Conservation (phyloP, 2,888 invertebrate genomes). For the Neelides folsomi region DNA sequence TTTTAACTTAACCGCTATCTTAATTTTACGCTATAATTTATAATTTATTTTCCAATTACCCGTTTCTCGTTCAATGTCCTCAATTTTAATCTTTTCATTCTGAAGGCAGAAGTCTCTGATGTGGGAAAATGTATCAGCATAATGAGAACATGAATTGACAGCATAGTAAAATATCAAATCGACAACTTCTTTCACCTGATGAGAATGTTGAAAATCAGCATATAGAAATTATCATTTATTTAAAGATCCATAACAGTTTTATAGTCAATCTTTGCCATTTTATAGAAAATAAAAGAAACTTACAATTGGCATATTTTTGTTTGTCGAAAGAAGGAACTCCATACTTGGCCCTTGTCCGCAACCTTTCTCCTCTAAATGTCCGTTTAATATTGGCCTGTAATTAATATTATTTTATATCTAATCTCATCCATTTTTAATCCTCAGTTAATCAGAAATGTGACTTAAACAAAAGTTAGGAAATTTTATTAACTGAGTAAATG, state of each 20-base stretch:
- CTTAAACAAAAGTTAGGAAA: constrained; percentile 1
- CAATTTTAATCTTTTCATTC: constrained; percentile 52
- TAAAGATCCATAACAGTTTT: too few species aligned
- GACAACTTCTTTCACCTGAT: constrained; percentile 46
- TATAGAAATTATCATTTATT: too few species aligned
- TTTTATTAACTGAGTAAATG: constrained; percentile 53
- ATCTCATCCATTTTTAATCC: neutral
- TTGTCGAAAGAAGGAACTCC: constrained; percentile 54
- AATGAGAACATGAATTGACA: constrained; percentile 50
- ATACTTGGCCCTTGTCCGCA: constrained; percentile 61
- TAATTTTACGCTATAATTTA: too few species aligned
- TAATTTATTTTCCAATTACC: too few species aligned
- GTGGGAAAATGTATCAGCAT: constrained; percentile 50
- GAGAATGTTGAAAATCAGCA: too few species aligned
- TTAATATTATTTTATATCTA: constrained; percentile 1
- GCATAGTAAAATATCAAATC: constrained; percentile 47
- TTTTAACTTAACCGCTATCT: too few species aligned
- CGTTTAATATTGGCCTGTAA: constrained; percentile 64
- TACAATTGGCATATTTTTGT: constrained; percentile 43
- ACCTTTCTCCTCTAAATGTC: constrained; percentile 61
- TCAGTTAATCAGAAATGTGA: neutral
- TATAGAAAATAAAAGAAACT: too few species aligned
- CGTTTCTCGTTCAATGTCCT: constrained; percentile 33
- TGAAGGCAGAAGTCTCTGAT: constrained; percentile 57
- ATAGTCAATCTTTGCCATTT: too few species aligned